Evolutionary conservation across 2,797 vertebrate genomes (phyloP), one percentile per base, ranked within the genome.

Genomic region (Podargus strigoides): DNA sequence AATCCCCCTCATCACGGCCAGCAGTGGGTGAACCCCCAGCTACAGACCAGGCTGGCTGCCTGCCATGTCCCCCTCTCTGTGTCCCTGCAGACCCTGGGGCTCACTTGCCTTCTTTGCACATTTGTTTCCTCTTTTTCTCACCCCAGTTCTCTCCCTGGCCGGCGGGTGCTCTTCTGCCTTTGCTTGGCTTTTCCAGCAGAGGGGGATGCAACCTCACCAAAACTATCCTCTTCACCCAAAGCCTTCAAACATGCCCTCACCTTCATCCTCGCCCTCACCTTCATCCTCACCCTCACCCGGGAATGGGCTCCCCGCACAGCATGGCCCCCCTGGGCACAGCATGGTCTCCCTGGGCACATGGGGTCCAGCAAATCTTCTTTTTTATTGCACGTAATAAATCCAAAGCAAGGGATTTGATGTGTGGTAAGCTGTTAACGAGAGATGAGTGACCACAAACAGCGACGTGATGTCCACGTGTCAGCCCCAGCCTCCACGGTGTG

Each of bases 141-240:
- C 23, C 24, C 27, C 56, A 2, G 6, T 53, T 77, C 11, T n/a
- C 62, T 16, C 49, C 36, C 21, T 1, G 18, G 5, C 36, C 7
- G 1, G 30, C 1, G 5, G 55, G 8, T 6, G 66, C 64, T 64
- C 39, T 21, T 62, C 76, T 93, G 92, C 67, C 19, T 77, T 87
- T 93, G 39, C 87, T 41, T 3, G 15, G 5, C 11, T 81, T 77
- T 66, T 94, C 96, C 98, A 96, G 96, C 95, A 98, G 98, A 97
- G 90, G 97, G 97, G 70, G 84, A 59, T 96, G 52, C 88, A 93
- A 79, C 76, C 92, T 91, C 78, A 90, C 44, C 80, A 81, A 79
- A 96, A n/a, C 19, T 11, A 6, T n/a, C 37, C 56, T 58, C 55
- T 14, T 59, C 16, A 1, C 73, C 62, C 6, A 1, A 15, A 18